Evolutionary conservation across 2,113 vertebrate genomes (phyloP).

Genomic region (Hippotragus niger): DNA sequence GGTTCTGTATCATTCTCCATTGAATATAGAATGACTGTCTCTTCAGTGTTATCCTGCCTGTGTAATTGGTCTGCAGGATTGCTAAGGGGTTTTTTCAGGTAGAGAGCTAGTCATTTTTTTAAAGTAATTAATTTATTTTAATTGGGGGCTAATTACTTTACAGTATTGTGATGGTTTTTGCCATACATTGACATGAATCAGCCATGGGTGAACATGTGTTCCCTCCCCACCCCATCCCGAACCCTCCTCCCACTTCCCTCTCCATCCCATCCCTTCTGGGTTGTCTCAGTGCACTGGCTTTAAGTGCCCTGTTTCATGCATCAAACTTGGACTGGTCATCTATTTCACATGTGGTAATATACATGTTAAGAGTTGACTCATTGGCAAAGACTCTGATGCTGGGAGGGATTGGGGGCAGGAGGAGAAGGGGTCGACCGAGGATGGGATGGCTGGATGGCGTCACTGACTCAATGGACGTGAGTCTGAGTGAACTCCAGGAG

Average conservation of each 20-base stretch:
- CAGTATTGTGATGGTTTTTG: background rate
- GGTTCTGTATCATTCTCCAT: background rate
- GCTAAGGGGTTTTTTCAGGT: background rate
- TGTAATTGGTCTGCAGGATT: background rate
- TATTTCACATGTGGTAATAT: background rate
- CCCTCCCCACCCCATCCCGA: rapidly evolving
- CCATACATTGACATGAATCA: background rate
- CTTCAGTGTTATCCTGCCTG: background rate
- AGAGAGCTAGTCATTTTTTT: background rate
- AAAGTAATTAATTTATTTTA: background rate
- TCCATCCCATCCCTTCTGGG: background rate
- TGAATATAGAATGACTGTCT: background rate
- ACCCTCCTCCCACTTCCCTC: background rate
- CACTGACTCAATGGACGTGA: too few species aligned
- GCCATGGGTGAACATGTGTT: background rate
- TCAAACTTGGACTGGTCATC: background rate
- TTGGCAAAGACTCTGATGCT: too few species aligned
- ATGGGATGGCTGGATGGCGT: too few species aligned
- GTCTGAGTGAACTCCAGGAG: too few species aligned
- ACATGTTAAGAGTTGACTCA: background rate
- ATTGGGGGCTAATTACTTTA: background rate
- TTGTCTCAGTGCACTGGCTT: background rate
- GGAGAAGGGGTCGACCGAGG: too few species aligned
- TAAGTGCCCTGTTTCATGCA: background rate
- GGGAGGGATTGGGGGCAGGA: too few species aligned